Conservation (phyloP, 2,888 invertebrate species). For the Stenichneumon culpator region DNA sequence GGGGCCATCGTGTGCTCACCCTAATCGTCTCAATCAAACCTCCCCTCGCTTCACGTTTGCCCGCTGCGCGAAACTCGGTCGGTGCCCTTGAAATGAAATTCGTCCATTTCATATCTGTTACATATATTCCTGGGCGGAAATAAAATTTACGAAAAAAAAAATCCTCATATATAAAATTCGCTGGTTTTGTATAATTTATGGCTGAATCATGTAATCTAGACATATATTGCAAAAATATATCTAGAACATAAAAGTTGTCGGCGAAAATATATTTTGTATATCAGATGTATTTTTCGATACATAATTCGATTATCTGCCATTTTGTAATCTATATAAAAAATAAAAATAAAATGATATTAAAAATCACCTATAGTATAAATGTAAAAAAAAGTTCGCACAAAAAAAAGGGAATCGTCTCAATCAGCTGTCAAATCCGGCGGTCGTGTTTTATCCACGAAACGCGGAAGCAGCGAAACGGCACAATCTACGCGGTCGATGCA, state of each 20-base stretch:
- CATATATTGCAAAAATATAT: not conserved
- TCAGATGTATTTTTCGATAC: no score
- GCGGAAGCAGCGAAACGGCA: no score
- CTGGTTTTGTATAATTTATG: not conserved
- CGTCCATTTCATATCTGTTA: not conserved
- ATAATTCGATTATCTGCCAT: no score
- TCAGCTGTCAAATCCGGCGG: no score
- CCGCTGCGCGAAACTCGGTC: not conserved
- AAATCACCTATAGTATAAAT: no score
- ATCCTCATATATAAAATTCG: no score
- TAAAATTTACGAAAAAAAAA: not conserved
- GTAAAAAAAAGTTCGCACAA: no score
- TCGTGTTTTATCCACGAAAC: no score
- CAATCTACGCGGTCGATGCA: not conserved
- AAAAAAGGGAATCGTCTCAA: no score
- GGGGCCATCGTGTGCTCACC: slow-evolving; percentile 48
- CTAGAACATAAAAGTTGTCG: not conserved
- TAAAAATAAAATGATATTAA: no score
- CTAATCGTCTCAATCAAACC: slow-evolving; percentile 65
- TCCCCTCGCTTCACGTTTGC: slow-evolving; percentile 38
- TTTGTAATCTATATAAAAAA: no score
- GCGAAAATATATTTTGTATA: no score
- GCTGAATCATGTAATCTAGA: not conserved
- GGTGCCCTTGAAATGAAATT: slow-evolving; percentile 50
- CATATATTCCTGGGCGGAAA: not conserved